Evolutionary conservation across 2,113 vertebrate genomes (phyloP).

Genomic region (Phoenicopterus ruber): DNA sequence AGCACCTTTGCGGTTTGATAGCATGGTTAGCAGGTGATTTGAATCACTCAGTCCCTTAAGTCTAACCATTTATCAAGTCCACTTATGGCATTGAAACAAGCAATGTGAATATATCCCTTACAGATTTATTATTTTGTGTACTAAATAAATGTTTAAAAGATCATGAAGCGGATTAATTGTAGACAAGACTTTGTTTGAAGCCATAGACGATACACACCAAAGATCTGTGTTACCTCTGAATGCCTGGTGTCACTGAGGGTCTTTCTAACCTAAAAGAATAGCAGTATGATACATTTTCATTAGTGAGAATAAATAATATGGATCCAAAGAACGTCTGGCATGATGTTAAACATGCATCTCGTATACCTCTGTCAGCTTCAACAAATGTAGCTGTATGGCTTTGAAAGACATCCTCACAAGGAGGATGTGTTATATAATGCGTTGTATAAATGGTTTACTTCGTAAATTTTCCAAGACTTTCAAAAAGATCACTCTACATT

Average conservation of each 20-base stretch:
- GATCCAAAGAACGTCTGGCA: not conserved
- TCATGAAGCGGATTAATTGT: not conserved
- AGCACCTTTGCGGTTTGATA: not conserved
- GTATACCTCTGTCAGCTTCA: not conserved
- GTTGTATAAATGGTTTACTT: not conserved
- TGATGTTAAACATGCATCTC: not conserved
- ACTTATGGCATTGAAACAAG: not conserved
- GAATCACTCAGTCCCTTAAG: not conserved
- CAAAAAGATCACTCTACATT: not conserved
- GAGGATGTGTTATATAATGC: not conserved
- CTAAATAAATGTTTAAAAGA: not conserved
- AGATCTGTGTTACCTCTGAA: not conserved
- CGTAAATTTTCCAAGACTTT: slow-evolving; percentile 20
- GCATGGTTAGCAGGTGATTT: not conserved
- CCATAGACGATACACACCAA: not conserved
- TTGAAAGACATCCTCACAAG: not conserved
- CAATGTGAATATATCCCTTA: not conserved
- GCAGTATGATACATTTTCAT: not conserved
- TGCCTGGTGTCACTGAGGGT: not conserved
- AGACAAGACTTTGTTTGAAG: not conserved
- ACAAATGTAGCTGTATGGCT: not conserved
- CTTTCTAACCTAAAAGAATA: not conserved
- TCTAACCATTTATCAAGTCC: not conserved
- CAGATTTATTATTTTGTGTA: not conserved
- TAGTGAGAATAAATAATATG: not conserved